Evolutionary conservation across 2,888 invertebrate genomes (phyloP).

Genomic region (Thyatira batis): DNA sequence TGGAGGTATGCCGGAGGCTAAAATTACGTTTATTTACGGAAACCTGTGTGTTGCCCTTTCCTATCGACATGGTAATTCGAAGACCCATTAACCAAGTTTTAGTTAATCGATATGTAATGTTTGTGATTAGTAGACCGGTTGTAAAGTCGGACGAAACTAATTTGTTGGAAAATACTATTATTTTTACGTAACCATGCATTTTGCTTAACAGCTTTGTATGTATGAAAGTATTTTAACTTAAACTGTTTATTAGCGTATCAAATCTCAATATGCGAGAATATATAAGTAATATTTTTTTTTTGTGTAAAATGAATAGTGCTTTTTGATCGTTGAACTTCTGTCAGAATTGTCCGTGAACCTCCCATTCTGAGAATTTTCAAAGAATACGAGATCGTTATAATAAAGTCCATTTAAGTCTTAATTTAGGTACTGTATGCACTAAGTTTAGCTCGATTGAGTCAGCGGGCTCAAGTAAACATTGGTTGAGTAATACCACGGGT

Average conservation of each 20-base stretch:
- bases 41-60: conserved; percentile 19
- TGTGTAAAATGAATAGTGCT: too few relatives aligned
- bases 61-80: conserved; percentile 23
- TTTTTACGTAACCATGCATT: conserved; percentile 1
- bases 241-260: too few relatives aligned
- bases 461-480: conserved; percentile 46
- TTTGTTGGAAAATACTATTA: not conserved
- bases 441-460: conserved; percentile 54
- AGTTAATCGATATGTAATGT: conserved; percentile 30
- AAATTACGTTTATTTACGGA: conserved; percentile 25
- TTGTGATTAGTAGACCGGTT: conserved; percentile 25
- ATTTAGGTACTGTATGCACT: conserved; percentile 34
- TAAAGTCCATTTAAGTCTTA: conserved; percentile 30
- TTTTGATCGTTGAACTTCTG: not conserved
- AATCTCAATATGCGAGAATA: too few relatives aligned
- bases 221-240: not conserved
- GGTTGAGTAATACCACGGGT: conserved; percentile 50
- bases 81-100: conserved; percentile 41
- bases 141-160: conserved; percentile 7
- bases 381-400: conserved; percentile 8
- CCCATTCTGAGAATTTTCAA: not conserved
- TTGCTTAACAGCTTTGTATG: not conserved
- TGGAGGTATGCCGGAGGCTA: conserved; percentile 19
- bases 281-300: too few relatives aligned
- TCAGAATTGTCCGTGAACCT: not conserved